Conservation (phyloP, 1,140 invertebrate species). For the Temnothorax curvispinosus region DNA sequence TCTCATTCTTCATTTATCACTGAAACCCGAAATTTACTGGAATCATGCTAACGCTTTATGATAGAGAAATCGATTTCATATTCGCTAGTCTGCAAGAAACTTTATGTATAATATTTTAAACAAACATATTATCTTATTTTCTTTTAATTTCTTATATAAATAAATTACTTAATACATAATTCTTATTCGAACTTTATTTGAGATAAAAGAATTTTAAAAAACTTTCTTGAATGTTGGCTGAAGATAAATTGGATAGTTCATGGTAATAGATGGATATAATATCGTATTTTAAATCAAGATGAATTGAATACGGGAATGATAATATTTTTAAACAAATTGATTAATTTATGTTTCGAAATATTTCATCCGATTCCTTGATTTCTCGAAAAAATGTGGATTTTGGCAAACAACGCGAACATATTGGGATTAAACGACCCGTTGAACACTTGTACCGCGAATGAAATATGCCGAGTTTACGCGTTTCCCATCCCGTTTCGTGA, state of each 20-base stretch:
- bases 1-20: conserved; percentile 43
- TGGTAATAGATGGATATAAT: background rate
- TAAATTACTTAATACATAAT: conserved; percentile 3
- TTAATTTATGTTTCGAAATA: background rate
- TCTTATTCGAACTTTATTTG: background rate
- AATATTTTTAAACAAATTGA: background rate
- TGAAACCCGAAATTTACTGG: conserved; percentile 1
- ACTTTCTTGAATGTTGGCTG: background rate
- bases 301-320: background rate
- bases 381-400: conserved; percentile 38
- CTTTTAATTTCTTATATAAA: background rate
- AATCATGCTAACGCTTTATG: background rate
- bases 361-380: conserved; percentile 4
- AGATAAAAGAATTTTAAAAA: background rate
- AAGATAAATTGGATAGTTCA: conserved; percentile 12
- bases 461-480: conserved; percentile 58
- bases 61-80: background rate
- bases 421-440: conserved; percentile 53
- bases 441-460: conserved; percentile 43
- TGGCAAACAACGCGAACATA: background rate
- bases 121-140: background rate
- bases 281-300: background rate
- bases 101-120: background rate
- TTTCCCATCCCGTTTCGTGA: conserved; percentile 23
- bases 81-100: background rate